These are phyloP conservation scores for Ellobius talpinus DNA, from an alignment of 2,113 vertebrate genomes.

Conservation along the genomic window DNA sequence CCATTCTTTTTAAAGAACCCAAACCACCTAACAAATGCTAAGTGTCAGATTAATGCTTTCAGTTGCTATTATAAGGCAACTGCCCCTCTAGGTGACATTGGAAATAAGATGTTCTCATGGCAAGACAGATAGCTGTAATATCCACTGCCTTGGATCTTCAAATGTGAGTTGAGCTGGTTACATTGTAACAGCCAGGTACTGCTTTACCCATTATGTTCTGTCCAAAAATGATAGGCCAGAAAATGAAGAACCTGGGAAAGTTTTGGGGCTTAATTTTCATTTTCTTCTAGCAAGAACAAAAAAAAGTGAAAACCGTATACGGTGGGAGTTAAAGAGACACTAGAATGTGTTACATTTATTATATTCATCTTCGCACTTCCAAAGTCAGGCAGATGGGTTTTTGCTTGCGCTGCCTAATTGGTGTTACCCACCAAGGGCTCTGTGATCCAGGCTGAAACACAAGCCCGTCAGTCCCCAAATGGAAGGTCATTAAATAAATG, in stretches of 20 bases:
- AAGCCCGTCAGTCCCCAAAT: neutral
- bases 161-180: constrained; percentile 22
- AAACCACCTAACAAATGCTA: constrained; percentile 28
- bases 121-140: neutral
- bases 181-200: neutral
- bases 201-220: constrained; percentile 12
- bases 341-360: constrained; percentile 26
- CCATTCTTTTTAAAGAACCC: constrained; percentile 9
- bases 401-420: constrained; percentile 31
- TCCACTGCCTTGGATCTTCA: constrained; percentile 12
- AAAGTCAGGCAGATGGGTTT: constrained; percentile 64
- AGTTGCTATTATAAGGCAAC: neutral
- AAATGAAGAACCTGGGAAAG: constrained; percentile 57
- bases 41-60: constrained; percentile 3
- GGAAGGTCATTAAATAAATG: constrained; percentile 57
- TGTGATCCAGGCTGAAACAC: constrained; percentile 34
- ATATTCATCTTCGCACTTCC: constrained; percentile 31
- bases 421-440: constrained; percentile 2
- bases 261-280: constrained; percentile 20
- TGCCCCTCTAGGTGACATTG: neutral
- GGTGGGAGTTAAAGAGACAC: constrained; percentile 11
- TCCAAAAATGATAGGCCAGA: constrained; percentile 20
- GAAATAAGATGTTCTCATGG: constrained; percentile 50
- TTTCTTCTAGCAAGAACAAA: constrained; percentile 14
- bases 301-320: neutral